Percentiles rank a stretch among this genome's conserved stretches.
Conservation (phyloP, 1,140 invertebrate species). For the Cydia amplana region DNA sequence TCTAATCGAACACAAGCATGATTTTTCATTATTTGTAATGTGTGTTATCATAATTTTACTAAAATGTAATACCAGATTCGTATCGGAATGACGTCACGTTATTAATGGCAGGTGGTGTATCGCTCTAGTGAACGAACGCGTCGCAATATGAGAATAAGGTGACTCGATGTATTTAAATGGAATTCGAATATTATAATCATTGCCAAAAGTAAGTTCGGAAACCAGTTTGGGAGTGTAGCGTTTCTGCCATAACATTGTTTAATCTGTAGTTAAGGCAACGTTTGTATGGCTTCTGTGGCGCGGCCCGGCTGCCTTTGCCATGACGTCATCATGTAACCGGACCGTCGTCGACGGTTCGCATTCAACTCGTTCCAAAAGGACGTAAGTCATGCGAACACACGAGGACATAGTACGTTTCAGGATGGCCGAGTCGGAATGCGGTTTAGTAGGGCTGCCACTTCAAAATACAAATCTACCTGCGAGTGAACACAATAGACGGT, state of each 20-base stretch:
- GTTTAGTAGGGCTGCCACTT: conserved; percentile 3
- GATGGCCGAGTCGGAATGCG: not conserved
- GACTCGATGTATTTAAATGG: too few species aligned
- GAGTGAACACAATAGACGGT: conserved; percentile 8
- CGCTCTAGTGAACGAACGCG: too few species aligned
- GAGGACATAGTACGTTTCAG: not conserved
- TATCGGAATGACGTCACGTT: too few species aligned
- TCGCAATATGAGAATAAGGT: too few species aligned
- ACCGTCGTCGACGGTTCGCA: conserved; percentile 48
- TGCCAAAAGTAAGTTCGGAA: not conserved
- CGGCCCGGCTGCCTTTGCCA: conserved; percentile 61
- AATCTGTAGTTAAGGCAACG: conserved; percentile 15
- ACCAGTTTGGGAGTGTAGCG: not conserved
- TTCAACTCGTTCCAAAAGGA: not conserved
- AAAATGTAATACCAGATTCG: too few species aligned
- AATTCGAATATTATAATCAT: too few species aligned
- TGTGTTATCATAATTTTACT: too few species aligned
- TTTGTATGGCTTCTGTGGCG: conserved; percentile 66
- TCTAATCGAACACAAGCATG: too few species aligned
- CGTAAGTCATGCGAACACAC: not conserved
- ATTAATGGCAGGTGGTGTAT: too few species aligned
- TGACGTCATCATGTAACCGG: conserved; percentile 67
- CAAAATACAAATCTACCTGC: conserved; percentile 6
- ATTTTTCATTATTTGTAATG: too few species aligned
- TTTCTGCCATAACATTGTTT: not conserved